Evolutionary conservation across 2,888 invertebrate genomes (phyloP), one percentile per base, ranked within the genome.

Genomic region (Amphiduros pacificus): DNA sequence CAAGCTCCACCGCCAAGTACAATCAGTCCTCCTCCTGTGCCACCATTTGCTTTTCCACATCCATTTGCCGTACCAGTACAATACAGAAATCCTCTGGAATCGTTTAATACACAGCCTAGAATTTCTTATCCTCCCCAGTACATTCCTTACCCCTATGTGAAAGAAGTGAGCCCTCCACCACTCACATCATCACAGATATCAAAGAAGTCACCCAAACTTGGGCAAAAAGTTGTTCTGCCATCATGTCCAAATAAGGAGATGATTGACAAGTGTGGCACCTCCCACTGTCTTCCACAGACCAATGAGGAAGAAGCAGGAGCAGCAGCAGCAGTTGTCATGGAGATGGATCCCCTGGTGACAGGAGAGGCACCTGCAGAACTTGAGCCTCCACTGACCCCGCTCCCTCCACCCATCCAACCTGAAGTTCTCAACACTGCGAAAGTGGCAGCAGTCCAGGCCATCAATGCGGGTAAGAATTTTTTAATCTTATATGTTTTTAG

Each of bases 391-490:
- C 41, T 56, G 17, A 50, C 48, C n/a, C 57, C 60, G 11, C 64
- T 77, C 2, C 74, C 74, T 0, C 63, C 71, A 5, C 77, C 77
- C 0, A 61, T 77, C 50, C 59, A 65, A 28, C 77, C 77, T 2
- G 71, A 71, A 36, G 64, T 69, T 11, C 53, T 74, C 31, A 72
- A 72, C 14, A 61, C 70, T 11, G 73, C 75, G 6, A 75, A 72
- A 62, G 57, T 71, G n/a, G 64, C 64, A 4, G 55, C 54, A 14
- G 28, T 63, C 41, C 52, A 54, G 49, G 53, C 56, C 28, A 27
- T 55, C 40, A 55, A 56, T 27, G 29, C 14, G 11, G 32, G 36
- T 29, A 36, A 54, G 53, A 29, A 27, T 53, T 26, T 17, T 14
- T 9, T 48, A 48, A 48, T 20, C 11, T 48, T 22, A 48, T 48